A percentile compares a stretch with the other conserved stretches of the same genome.
phyloP scores from a whole-genome alignment of 2,888 invertebrate genomes.

The Gymnoscelis rufifasciata region DNA sequence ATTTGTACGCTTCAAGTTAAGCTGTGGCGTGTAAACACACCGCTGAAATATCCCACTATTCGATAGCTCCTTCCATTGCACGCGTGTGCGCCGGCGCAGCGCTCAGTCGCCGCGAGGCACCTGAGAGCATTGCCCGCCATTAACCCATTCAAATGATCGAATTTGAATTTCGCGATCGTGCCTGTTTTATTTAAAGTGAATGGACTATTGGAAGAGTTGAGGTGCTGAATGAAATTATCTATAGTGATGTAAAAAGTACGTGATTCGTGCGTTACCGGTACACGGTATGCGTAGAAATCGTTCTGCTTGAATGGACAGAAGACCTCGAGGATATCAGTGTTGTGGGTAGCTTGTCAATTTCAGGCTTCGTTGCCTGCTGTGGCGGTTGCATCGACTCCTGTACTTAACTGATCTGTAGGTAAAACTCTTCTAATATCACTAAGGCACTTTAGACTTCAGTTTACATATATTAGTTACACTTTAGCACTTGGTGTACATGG shows the following conservation, averaged over 20 bases:
- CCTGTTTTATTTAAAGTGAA: constrained; percentile 27
- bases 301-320: constrained; percentile 54
- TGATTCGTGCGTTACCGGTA: constrained; percentile 32
- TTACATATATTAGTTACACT: constrained; percentile 3
- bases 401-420: constrained; percentile 38
- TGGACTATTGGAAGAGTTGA: constrained; percentile 14
- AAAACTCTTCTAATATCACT: constrained; percentile 22
- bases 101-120: constrained; percentile 52
- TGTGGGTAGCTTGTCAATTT: constrained; percentile 55
- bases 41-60: constrained; percentile 47
- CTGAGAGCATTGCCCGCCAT: constrained; percentile 45
- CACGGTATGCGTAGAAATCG: constrained; percentile 62
- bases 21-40: constrained; percentile 32
- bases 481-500: constrained; percentile 1
- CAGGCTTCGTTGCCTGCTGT: constrained; percentile 59
- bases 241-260: constrained; percentile 20
- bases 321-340: constrained; percentile 53
- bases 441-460: constrained; percentile 8
- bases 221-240: not conserved
- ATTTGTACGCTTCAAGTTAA: constrained; percentile 22
- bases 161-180: constrained; percentile 27
- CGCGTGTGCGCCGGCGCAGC: constrained; percentile 43
- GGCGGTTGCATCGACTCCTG: constrained; percentile 53
- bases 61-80: constrained; percentile 32
- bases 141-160: constrained; percentile 18